phyloP scores from a whole-genome alignment of 2,797 vertebrate genomes.

The Sylvilagus floridanus region DNA sequence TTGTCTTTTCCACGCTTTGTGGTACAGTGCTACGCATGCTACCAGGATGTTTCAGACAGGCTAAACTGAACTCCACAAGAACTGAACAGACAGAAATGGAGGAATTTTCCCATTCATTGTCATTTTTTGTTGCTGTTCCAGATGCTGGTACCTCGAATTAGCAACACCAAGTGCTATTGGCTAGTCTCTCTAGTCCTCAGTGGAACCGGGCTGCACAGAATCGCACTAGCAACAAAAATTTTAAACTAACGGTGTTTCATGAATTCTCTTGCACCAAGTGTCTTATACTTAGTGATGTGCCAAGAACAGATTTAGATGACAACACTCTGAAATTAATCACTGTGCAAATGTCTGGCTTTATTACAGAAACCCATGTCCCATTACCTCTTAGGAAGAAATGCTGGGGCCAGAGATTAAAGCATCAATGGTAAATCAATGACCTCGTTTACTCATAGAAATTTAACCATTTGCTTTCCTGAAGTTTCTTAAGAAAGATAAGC shows the following conservation, averaged over 20 bases:
- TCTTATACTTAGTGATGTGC: not conserved
- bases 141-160: not conserved
- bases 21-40: not conserved
- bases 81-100: accelerated
- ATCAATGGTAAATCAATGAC: not conserved
- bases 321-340: not conserved
- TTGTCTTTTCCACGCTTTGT: not conserved
- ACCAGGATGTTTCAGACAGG: no score
- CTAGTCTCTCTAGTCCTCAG: not conserved
- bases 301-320: not conserved
- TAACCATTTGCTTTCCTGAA: not conserved
- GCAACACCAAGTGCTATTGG: not conserved
- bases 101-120: not conserved
- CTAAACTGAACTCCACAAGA: accelerated
- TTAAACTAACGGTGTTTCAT: not conserved
- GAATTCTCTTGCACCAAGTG: no score
- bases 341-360: not conserved
- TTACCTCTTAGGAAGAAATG: not conserved
- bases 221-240: not conserved
- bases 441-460: not conserved
- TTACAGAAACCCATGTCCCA: not conserved
- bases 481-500: not conserved
- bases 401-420: not conserved
- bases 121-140: not conserved
- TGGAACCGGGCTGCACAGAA: not conserved